Evolutionary conservation across 2,797 vertebrate species (phyloP).

Genomic region (Pseudochromis fuscus): DNA sequence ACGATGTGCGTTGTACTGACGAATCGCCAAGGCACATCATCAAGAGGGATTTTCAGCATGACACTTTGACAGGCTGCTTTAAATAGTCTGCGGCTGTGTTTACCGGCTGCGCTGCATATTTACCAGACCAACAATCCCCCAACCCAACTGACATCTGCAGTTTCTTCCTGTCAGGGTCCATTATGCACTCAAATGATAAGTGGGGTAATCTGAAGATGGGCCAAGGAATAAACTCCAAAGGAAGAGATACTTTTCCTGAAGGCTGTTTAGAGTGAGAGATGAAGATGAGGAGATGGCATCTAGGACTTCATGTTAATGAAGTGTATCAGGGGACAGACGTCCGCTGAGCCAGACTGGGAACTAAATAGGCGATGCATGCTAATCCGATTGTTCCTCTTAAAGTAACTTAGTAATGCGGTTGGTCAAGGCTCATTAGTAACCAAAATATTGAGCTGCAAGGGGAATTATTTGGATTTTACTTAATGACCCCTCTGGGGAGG

Average conservation of each 20-base stretch:
- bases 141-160: constrained; percentile 59
- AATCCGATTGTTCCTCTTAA: constrained; percentile 61
- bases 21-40: constrained; percentile 45
- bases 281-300: constrained; percentile 12
- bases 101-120: constrained; percentile 48
- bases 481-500: constrained; percentile 47
- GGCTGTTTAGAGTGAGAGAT: constrained; percentile 23
- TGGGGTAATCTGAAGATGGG: constrained; percentile 36
- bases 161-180: constrained; percentile 50
- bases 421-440: constrained; percentile 67
- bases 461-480: constrained; percentile 45
- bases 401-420: constrained; percentile 59
- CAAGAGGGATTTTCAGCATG: constrained; percentile 49
- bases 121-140: constrained; percentile 45
- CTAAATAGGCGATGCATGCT: constrained; percentile 17
- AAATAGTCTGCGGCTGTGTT: constrained; percentile 60
- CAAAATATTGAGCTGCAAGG: constrained; percentile 51
- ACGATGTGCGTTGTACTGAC: constrained; percentile 14
- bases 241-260: constrained; percentile 40
- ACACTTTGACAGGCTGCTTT: constrained; percentile 66
- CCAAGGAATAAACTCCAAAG: constrained; percentile 46
- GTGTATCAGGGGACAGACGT: constrained; percentile 51
- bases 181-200: constrained; percentile 56
- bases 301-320: constrained; percentile 31
- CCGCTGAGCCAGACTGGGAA: constrained; percentile 45